Conservation (phyloP, 2,797 vertebrate species). For the Pangasius krempfi region DNA sequence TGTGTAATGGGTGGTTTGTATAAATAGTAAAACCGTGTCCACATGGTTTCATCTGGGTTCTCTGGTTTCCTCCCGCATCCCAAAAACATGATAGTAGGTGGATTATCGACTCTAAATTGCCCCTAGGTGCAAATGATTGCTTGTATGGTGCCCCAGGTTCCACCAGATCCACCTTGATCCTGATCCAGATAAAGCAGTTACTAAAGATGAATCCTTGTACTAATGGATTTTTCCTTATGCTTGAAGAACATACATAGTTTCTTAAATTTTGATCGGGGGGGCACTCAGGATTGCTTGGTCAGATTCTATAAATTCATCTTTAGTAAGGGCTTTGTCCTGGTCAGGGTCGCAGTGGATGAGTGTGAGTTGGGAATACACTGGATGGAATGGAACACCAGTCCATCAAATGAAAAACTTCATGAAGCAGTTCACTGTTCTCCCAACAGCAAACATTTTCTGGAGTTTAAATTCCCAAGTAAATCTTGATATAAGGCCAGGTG, state of each 20-base stretch:
- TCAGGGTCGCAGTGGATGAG: neutral
- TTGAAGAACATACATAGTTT: neutral
- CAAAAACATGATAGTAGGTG: neutral
- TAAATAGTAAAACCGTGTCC: neutral
- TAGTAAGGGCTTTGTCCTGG: neutral
- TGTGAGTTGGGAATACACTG: neutral
- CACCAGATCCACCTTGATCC: neutral
- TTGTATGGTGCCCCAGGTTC: neutral
- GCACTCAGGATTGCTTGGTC: neutral
- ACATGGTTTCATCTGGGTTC: neutral
- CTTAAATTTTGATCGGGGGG: neutral
- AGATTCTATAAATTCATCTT: neutral
- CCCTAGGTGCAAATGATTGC: neutral
- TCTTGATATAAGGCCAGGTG: neutral
- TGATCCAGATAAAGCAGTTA: no score
- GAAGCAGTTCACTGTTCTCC: neutral
- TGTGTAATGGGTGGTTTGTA: neutral
- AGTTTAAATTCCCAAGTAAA: constrained; percentile 16
- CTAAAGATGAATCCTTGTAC: no score
- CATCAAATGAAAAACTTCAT: neutral
- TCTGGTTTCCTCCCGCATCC: neutral
- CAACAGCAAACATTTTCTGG: neutral
- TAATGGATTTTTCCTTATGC: neutral
- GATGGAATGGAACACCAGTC: neutral
- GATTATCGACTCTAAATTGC: neutral